These are phyloP conservation scores for Camponotus pennsylvanicus DNA, from an alignment of 1,140 invertebrate genomes.

Conservation along the genomic window DNA sequence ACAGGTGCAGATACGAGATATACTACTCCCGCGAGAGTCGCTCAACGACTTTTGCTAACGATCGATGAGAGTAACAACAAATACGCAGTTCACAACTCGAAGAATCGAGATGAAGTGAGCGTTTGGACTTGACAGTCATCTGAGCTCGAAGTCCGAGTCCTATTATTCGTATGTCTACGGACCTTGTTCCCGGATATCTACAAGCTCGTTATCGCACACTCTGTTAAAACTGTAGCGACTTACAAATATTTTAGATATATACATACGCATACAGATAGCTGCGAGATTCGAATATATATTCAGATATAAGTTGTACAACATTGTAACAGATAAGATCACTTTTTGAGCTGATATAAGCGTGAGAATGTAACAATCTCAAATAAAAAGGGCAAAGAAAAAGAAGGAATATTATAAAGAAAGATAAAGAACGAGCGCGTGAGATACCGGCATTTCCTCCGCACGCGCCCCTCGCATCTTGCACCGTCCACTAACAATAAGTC, in stretches of 20 bases:
- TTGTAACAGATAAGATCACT: background rate
- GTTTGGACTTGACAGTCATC: background rate
- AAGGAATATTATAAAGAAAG: background rate
- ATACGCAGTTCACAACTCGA: background rate
- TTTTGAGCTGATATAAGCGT: background rate
- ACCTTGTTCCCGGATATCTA: background rate
- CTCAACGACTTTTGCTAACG: background rate
- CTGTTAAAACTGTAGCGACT: background rate
- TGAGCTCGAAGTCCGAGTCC: background rate
- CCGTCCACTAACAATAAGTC: background rate
- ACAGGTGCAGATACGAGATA: background rate
- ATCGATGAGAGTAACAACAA: background rate
- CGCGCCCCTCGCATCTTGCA: background rate
- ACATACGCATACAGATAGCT: no score
- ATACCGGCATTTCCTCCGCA: conserved; percentile 4
- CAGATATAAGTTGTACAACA: no score
- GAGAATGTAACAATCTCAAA: background rate
- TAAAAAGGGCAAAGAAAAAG: background rate
- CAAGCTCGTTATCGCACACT: background rate
- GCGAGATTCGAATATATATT: no score
- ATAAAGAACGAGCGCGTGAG: background rate
- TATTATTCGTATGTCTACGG: background rate
- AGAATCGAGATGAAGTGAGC: background rate
- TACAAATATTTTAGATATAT: no score
- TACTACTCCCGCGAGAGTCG: background rate